A percentile compares a stretch with the other conserved stretches of the same genome.
Conservation (phyloP, 92 coral and sea anemone species). For the Parazoanthus swiftii region DNA sequence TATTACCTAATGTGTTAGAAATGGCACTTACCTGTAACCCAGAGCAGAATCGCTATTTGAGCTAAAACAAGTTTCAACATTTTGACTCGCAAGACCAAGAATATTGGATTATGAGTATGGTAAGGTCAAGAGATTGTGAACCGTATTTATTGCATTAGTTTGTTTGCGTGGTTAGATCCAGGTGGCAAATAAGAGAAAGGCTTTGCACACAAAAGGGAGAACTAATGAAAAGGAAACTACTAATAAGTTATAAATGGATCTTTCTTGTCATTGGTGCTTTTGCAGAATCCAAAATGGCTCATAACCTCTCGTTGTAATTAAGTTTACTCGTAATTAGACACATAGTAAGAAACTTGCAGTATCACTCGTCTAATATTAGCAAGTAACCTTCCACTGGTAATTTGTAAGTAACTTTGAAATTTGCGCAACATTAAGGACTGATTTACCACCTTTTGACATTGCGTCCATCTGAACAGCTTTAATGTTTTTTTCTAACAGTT, state of each 20-base stretch:
- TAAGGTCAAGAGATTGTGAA: background rate
- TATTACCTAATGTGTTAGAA: background rate
- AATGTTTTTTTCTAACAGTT: background rate
- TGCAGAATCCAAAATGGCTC: background rate
- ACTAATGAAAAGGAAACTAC: slow-evolving; percentile 21
- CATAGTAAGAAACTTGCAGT: background rate
- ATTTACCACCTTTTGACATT: background rate
- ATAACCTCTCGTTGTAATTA: slow-evolving; percentile 8
- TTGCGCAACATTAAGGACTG: background rate
- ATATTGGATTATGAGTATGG: background rate
- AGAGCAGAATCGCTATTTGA: slow-evolving; percentile 23
- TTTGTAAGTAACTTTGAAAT: background rate
- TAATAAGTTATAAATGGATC: slow-evolving; percentile 21
- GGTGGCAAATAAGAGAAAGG: slow-evolving; percentile 6
- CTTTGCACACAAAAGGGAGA: background rate
- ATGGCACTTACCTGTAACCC: slow-evolving; percentile 27
- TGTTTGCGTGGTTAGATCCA: slow-evolving; percentile 38
- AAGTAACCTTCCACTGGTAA: slow-evolving; percentile 6
- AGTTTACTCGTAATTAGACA: slow-evolving; percentile 9
- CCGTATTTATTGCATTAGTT: slow-evolving; percentile 3
- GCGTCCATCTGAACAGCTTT: background rate
- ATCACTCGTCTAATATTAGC: slow-evolving; percentile 31
- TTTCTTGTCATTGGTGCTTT: slow-evolving; percentile 15
- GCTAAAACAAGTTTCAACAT: slow-evolving; percentile 24
- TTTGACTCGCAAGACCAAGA: background rate